These are phyloP conservation scores for Clarias pachynema DNA, from an alignment of 2,797 vertebrate genomes.

Conservation along the genomic window DNA sequence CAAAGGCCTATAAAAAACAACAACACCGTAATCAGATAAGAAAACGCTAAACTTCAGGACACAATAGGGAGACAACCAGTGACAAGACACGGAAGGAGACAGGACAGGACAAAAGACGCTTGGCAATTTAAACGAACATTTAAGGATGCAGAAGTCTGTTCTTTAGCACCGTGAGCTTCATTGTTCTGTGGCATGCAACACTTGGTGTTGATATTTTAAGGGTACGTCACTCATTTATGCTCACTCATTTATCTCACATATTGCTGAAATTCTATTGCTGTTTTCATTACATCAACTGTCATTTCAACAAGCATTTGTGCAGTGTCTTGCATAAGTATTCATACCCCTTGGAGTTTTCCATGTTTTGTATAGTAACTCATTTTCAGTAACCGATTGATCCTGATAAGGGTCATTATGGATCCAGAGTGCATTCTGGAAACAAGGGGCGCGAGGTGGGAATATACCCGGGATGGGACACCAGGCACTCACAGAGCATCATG, in stretches of 20 bases:
- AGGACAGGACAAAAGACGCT: too few relatives aligned
- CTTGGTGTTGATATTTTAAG: neutral
- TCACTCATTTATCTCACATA: slow-evolving; percentile 55
- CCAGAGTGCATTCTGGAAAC: neutral
- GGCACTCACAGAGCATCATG: neutral
- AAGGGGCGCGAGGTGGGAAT: neutral
- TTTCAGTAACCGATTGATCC: neutral
- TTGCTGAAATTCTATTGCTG: slow-evolving; percentile 56
- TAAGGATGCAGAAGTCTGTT: too few relatives aligned
- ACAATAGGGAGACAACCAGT: too few relatives aligned
- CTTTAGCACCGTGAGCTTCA: too few relatives aligned
- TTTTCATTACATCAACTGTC: slow-evolving; percentile 53
- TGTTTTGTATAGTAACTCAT: neutral
- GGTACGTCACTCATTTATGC: neutral
- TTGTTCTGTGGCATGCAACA: too few relatives aligned
- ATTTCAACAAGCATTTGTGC: slow-evolving; percentile 14
- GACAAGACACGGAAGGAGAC: too few relatives aligned
- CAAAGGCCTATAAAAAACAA: too few relatives aligned
- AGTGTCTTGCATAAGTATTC: slow-evolving; percentile 8
- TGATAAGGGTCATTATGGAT: neutral
- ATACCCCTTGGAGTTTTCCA: neutral
- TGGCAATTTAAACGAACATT: too few relatives aligned
- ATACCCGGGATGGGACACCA: neutral
- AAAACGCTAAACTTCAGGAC: too few relatives aligned
- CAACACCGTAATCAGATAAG: too few relatives aligned